Evolutionary conservation across 2,113 vertebrate species (phyloP), one percentile per base, ranked within the genome.

Genomic region (Sylvilagus bachmani): DNA sequence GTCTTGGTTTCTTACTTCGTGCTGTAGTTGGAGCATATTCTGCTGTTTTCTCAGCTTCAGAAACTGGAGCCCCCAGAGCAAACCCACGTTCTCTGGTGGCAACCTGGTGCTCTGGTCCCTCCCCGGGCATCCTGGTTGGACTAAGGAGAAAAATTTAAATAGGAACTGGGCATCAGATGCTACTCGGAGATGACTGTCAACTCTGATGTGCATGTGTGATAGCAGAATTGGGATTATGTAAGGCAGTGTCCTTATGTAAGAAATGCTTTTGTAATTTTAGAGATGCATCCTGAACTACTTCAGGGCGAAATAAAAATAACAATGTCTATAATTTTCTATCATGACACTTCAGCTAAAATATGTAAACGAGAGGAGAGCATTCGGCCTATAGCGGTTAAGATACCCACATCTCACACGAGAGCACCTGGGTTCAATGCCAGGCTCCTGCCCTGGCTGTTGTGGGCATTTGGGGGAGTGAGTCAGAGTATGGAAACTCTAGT

Each of bases 91-190:
- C 44, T 44, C 44, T 44, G 44, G 44, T 44, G 44, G 44, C 44
- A 44, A 7, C 44, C 44, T 44, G 44, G 44, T 44, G 44, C 44
- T 44, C 44, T 38, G 44, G 44, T 44, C 44, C 44, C 44, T 44
- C 44, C 44, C 44, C 44, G 44, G 44, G 44, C 6, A 6, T 44
- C 44, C 7, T 44, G 44, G 44, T 44, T 44, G 5, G 44, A 44
- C 44, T 36, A 88, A 85, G 62, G 0, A 82, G 79, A 91, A 62
- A 93, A 79, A 90, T 58, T 44, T 64, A 69, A 94, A 69, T 92
- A 82, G 2, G 38, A 62, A 77, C 9, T 6, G 4, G 53, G 21
- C 73, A 58, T 78, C 12, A 67, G 62, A 25, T 69, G 71, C 36
- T 91, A 27, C 73, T 38, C 49, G 69, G 86, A 81, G 61, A 69